Evolutionary conservation across 2,113 vertebrate species (phyloP), one percentile per base, ranked within the genome.

Genomic region (Gadus chalcogrammus): DNA sequence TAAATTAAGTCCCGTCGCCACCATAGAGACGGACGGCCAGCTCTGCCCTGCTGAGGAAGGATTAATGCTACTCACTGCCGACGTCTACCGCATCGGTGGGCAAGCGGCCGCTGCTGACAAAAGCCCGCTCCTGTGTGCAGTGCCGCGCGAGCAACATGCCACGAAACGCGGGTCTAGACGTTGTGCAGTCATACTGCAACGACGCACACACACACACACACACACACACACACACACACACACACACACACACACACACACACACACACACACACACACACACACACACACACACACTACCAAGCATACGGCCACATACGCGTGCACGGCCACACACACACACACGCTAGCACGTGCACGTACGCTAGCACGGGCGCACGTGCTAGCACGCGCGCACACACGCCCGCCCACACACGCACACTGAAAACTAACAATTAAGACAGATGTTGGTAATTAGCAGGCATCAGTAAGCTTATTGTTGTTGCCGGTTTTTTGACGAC

Each of bases 381-480:
- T 27, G 24, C 58, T 38, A 18, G 11, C 42, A 31, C 22, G n/a
- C 38, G 61, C 16, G 66, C 35, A 66, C 55, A 69, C 2, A 20
- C 38, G 61, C 13, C 64, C 35, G 64, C 55, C 68, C 2, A 20
- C 68, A 67, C 61, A 67, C 42, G 17, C n/a, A 65, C 27, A 16
- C 69, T 68, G 24, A 16, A 35, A 69, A 65, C 65, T 48, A 78
- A 73, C 74, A 72, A 71, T 80, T 68, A 56, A 75, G 70, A 82
- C 82, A 81, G 82, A 87, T 89, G 87, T 65, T 74, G 69, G 80
- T 78, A 86, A 90, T 90, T 85, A 81, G 59, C 62, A 68, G 74
- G 75, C 69, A 73, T 77, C 48, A 66, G 68, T 73, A 74, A 83
- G 76, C 58, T 74, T 77, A 82, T 77, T 72, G 70, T 81, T 74